Conservation (phyloP, 2,113 vertebrate species). For the Opisthocomus hoazin region DNA sequence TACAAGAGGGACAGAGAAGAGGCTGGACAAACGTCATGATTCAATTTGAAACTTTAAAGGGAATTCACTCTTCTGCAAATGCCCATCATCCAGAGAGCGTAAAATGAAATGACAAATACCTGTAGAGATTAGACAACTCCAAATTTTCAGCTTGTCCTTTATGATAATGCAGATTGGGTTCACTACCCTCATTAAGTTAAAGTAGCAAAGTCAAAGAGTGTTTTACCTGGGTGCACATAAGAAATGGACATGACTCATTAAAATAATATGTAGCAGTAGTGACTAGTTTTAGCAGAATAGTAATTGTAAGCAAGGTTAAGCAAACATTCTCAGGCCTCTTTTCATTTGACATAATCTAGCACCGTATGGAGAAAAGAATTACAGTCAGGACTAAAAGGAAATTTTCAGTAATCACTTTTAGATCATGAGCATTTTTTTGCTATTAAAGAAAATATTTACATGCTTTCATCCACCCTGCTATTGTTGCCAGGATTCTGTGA, state of each 20-base stretch:
- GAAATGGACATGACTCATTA: slow-evolving; percentile 24
- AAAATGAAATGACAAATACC: slow-evolving; percentile 22
- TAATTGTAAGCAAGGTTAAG: background rate
- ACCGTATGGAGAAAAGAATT: background rate
- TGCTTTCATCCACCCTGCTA: background rate
- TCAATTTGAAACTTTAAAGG: slow-evolving; percentile 4
- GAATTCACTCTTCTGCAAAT: background rate
- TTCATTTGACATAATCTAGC: background rate
- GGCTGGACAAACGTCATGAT: slow-evolving; percentile 17
- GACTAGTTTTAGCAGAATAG: slow-evolving; percentile 46
- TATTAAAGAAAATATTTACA: background rate
- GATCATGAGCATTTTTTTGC: background rate
- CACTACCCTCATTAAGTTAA: background rate
- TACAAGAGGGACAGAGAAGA: background rate
- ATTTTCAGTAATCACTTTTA: background rate
- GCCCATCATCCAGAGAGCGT: background rate
- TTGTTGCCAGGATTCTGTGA: background rate
- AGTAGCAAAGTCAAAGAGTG: background rate
- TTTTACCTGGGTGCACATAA: background rate
- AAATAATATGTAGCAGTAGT: slow-evolving; percentile 10
- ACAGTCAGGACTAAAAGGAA: background rate
- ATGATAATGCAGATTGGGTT: background rate
- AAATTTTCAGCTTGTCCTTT: background rate
- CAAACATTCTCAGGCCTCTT: background rate
- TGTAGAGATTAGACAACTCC: background rate